phyloP scores from a whole-genome alignment of 2,797 vertebrate species.

The Acropternis orthonyx region DNA sequence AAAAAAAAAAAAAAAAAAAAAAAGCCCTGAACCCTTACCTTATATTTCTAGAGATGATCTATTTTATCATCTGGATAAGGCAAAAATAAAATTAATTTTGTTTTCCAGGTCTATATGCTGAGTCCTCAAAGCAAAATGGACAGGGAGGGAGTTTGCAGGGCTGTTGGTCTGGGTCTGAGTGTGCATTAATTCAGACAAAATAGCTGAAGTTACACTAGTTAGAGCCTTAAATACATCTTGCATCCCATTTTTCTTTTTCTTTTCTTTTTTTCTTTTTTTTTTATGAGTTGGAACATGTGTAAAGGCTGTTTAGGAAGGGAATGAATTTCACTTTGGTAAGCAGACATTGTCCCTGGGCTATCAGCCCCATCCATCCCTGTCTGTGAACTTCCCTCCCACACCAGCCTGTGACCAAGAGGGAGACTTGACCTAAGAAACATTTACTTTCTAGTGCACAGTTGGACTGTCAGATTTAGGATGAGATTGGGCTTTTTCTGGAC shows the following conservation, averaged over 20 bases:
- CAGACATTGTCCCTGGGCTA: rapidly evolving
- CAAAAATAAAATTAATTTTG: not conserved
- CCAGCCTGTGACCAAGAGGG: not conserved
- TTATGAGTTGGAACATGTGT: rapidly evolving
- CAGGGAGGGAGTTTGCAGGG: not conserved
- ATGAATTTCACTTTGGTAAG: not conserved
- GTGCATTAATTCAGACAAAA: not conserved
- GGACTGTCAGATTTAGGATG: not conserved
- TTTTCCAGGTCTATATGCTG: not conserved
- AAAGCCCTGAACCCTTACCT: rapidly evolving
- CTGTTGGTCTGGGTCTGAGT: rapidly evolving
- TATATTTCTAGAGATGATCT: not conserved
- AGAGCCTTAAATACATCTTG: not conserved
- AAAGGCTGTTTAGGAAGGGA: not conserved
- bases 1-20: not conserved
- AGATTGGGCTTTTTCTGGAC: not conserved
- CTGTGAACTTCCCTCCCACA: rapidly evolving
- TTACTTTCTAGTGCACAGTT: not conserved
- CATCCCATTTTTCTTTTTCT: too few species aligned
- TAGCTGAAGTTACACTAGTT: not conserved
- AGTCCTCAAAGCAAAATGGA: not conserved
- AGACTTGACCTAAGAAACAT: not conserved
- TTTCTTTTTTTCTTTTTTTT: too few species aligned
- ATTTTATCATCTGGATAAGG: not conserved
- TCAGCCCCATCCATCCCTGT: not conserved